These are phyloP conservation scores for Drosophila rubida DNA, from an alignment of 2,888 invertebrate genomes.

Conservation along the genomic window DNA sequence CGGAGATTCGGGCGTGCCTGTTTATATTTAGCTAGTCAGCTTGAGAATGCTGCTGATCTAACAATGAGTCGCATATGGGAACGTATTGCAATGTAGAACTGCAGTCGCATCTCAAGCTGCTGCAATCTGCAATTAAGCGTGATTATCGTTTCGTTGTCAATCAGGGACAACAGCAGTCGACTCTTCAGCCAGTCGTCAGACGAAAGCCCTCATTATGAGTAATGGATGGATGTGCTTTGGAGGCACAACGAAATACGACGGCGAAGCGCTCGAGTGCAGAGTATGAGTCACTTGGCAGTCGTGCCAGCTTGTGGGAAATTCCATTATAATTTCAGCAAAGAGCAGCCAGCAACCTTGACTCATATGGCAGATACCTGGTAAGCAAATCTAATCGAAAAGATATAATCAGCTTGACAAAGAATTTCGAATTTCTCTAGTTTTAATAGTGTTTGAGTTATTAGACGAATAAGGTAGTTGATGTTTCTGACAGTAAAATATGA, in stretches of 20 bases:
- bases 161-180: conserved; percentile 17
- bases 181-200: neutral
- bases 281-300: neutral
- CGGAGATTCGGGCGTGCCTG: conserved; percentile 29
- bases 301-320: conserved; percentile 22
- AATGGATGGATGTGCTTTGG: conserved; percentile 49
- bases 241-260: conserved; percentile 6
- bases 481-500: too few relatives aligned
- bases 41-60: conserved; percentile 48
- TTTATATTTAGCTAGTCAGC: conserved; percentile 9
- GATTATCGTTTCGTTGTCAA: conserved; percentile 58
- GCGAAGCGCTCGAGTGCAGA: conserved; percentile 2
- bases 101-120: conserved; percentile 4
- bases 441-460: too few relatives aligned
- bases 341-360: neutral
- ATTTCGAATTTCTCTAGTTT: too few relatives aligned
- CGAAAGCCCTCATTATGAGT: conserved; percentile 47
- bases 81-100: conserved; percentile 6
- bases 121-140: conserved; percentile 41
- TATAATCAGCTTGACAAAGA: too few relatives aligned
- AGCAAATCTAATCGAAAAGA: neutral
- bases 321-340: conserved; percentile 21
- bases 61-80: conserved; percentile 30
- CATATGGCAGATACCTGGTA: neutral
- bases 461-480: too few relatives aligned